Evolutionary conservation across 2,797 vertebrate genomes (phyloP).

Genomic region (Hyperoplus lanceolatus): DNA sequence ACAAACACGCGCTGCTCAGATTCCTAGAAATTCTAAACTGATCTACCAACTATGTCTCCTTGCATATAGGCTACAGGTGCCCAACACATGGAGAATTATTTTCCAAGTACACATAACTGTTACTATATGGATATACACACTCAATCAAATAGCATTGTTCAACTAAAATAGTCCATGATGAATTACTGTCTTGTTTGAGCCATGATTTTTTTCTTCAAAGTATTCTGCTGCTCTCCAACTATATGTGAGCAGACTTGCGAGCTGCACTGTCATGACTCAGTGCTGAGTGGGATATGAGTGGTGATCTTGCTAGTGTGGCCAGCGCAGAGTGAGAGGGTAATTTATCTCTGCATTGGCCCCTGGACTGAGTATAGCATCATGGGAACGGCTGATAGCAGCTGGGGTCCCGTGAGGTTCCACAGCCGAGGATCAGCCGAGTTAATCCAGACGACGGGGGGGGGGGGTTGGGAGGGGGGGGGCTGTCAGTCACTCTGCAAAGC

Average conservation of each 20-base stretch:
- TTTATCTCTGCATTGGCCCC: conserved; percentile 16
- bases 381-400: conserved; percentile 53
- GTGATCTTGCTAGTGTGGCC: conserved; percentile 41
- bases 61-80: conserved; percentile 6
- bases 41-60: background rate
- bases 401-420: conserved; percentile 47
- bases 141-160: conserved; percentile 38
- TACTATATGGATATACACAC: conserved; percentile 10
- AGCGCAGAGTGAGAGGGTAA: conserved; percentile 8
- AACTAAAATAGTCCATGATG: conserved; percentile 56
- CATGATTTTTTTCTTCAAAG: conserved; percentile 32
- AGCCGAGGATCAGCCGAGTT: conserved; percentile 57
- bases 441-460: conserved; percentile 29
- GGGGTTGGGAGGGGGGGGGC: background rate
- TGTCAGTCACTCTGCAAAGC: conserved; percentile 31
- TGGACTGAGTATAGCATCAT: conserved; percentile 54
- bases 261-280: conserved; percentile 60
- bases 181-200: conserved; percentile 42
- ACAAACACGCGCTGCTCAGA: no score
- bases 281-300: conserved; percentile 49
- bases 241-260: conserved; percentile 11
- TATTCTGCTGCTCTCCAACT: conserved; percentile 48
- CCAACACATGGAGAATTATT: conserved; percentile 1
- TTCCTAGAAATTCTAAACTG: background rate
- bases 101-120: conserved; percentile 11